Base-by-base conservation (phyloP, 2,888 invertebrate genomes). In the Nysson spinosus region DNA sequence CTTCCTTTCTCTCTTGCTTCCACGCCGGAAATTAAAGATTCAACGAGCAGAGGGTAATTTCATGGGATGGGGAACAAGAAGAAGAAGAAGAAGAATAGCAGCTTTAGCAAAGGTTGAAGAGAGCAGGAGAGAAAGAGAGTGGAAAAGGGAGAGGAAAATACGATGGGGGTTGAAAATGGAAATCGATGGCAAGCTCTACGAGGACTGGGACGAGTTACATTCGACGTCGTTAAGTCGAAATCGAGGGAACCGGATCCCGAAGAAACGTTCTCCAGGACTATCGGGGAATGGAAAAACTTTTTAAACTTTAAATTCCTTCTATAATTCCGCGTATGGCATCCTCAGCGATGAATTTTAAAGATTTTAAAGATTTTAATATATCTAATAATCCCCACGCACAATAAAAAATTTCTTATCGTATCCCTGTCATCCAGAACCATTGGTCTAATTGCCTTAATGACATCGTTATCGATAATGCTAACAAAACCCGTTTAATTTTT, bases 21-120 rank as follows among this genome's bases (percentile, higher is more conserved):
- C 63, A 67, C 61, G 69, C 78, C 83, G 84, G 84, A 84, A 84
- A 84, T 84, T 83, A 83, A 84, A 84, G 83, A 84, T 83, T 84
- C 82, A 82, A 83, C 82, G 82, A 82, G 81, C 75, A 75, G 80
- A 64, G 69, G 77, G 74, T 82, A 81, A 83, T 83, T 82, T 79
- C 72, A 75, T n/a, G 69, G 70, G 73, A 72, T 75, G 75, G 46
- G 72, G 77, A 75, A 75, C 72, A 80, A 63, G 60, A 47, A 43
- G 46, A 26, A 24, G 54, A 32, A 52, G 50, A 50, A 49, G 40
- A 28, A 12, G 52, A 28, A 50, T 54, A 50, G 50, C 19, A 50
- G 63, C n/a, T n/a, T n/a, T n/a, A n/a, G n/a, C n/a, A n/a, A n/a
- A n/a, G n/a, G n/a, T n/a, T n/a, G n/a, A n/a, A n/a, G n/a, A n/a